These are phyloP conservation scores for Oreortyx pictus DNA, from an alignment of 2,797 vertebrate genomes.

Conservation along the genomic window DNA sequence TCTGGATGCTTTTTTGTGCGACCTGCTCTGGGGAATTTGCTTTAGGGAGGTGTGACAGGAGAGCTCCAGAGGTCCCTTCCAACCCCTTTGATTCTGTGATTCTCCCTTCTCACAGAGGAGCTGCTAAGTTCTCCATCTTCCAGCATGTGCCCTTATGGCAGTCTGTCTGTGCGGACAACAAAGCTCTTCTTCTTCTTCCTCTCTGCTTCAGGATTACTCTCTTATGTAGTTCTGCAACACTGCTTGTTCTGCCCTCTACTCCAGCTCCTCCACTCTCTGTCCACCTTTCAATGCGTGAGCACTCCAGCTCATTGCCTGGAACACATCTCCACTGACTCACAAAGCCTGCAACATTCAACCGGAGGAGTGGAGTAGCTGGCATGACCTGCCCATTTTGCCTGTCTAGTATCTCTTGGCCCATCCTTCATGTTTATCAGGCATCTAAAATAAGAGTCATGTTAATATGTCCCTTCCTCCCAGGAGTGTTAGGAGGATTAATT, in stretches of 20 bases:
- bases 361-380: neutral
- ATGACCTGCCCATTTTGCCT: neutral
- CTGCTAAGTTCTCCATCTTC: neutral
- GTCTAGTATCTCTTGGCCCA: neutral
- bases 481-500: conserved; percentile 11
- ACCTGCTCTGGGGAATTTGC: too few species aligned
- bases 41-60: too few species aligned
- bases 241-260: neutral
- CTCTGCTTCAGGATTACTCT: neutral
- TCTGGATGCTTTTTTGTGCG: too few species aligned
- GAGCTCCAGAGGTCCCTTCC: too few species aligned
- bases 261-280: neutral
- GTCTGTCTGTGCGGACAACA: neutral
- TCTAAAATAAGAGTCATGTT: conserved; percentile 2
- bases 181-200: neutral
- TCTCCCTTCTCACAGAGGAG: neutral
- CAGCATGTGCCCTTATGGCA: neutral
- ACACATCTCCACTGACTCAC: neutral
- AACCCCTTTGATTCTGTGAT: neutral
- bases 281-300: neutral
- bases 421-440: neutral
- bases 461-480: neutral
- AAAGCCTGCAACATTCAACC: neutral
- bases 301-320: neutral
- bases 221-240: neutral